Conservation (phyloP, 2,888 invertebrate species). For the Caenorhabditis zanzibari region DNA sequence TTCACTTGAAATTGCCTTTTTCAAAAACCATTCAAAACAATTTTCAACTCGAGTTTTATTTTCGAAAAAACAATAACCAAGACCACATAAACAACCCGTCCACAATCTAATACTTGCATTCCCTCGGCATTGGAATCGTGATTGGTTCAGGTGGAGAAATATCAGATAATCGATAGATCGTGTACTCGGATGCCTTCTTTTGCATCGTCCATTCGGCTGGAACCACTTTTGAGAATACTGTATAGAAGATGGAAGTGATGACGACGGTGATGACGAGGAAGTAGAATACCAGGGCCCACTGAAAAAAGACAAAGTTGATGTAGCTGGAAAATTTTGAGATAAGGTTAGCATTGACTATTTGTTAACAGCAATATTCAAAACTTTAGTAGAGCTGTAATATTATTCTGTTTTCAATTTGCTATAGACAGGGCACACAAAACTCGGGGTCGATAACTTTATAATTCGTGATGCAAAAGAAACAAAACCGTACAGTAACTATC, state of each 20-base stretch:
- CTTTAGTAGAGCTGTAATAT: too few species aligned
- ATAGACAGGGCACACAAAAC: too few species aligned
- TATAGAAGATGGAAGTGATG: constrained; percentile 57
- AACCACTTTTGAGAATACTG: constrained; percentile 52
- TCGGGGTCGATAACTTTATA: too few species aligned
- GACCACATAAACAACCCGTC: background rate
- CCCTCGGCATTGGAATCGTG: constrained; percentile 55
- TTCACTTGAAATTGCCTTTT: too few species aligned
- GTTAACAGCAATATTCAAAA: too few species aligned
- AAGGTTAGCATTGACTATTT: background rate
- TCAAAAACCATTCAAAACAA: background rate
- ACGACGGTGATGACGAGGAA: constrained; percentile 57
- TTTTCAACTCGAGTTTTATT: constrained; percentile 6
- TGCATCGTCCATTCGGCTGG: constrained; percentile 64
- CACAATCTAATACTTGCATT: constrained; percentile 41
- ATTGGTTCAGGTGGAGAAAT: constrained; percentile 51
- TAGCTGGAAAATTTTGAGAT: background rate
- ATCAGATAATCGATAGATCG: constrained; percentile 60
- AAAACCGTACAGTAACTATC: too few species aligned
- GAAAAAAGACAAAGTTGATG: constrained; percentile 5
- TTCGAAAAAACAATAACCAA: background rate
- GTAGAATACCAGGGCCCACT: constrained; percentile 72
- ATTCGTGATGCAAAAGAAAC: too few species aligned
- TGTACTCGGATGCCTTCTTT: constrained; percentile 44
- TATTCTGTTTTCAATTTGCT: too few species aligned